phyloP scores from a whole-genome alignment of 23 tunicate species.

The Styela plicata region DNA sequence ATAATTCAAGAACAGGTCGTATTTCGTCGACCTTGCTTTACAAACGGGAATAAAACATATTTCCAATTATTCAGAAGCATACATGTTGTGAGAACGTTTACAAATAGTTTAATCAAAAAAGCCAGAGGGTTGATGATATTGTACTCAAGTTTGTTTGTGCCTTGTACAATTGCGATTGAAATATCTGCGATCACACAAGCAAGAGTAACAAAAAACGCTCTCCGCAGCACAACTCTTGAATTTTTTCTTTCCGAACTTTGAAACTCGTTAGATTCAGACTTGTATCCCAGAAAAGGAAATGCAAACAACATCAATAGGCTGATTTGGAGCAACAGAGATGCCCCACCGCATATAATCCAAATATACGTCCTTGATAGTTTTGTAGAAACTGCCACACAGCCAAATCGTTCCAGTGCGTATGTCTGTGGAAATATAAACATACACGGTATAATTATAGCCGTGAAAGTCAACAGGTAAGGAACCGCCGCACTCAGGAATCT shows the following conservation, averaged over 20 bases:
- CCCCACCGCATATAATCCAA: neutral
- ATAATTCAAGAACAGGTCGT: neutral
- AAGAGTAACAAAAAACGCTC: conserved; percentile 3
- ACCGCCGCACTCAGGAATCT: neutral
- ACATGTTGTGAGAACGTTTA: neutral
- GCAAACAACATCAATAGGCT: neutral
- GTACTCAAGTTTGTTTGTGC: neutral
- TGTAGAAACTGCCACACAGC: conserved; percentile 1
- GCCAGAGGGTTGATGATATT: neutral
- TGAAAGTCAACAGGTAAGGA: neutral
- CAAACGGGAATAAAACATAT: neutral
- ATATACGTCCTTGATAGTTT: neutral
- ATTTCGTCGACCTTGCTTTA: neutral
- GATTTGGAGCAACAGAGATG: neutral
- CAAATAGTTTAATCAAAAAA: neutral
- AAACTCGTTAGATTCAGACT: neutral
- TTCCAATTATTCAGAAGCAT: neutral
- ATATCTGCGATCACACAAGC: conserved; percentile 7
- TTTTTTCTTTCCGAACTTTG: neutral
- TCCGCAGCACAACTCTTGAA: neutral
- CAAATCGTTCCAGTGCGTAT: neutral
- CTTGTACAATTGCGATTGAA: neutral
- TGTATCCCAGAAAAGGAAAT: neutral
- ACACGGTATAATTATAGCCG: neutral
- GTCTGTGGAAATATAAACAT: conserved; percentile 11